phyloP scores from a whole-genome alignment of 2,113 vertebrate species.

The Ciconia stormi region DNA sequence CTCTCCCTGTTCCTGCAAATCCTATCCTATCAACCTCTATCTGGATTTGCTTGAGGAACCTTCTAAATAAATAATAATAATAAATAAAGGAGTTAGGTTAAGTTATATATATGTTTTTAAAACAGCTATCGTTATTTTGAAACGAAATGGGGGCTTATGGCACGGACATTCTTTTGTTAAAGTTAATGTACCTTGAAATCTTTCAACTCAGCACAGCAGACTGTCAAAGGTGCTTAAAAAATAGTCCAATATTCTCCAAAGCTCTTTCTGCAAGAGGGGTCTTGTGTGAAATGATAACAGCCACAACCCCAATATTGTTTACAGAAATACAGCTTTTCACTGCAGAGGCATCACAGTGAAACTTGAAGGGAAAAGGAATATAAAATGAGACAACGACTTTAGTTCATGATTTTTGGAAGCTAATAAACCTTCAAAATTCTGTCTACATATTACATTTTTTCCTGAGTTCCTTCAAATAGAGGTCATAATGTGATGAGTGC shows the following conservation, averaged over 20 bases:
- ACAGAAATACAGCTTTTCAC: constrained; percentile 56
- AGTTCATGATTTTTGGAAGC: not conserved
- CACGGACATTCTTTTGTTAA: constrained; percentile 60
- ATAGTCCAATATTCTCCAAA: constrained; percentile 63
- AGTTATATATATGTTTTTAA: constrained; percentile 50
- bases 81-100: constrained; percentile 49
- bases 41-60: constrained; percentile 47
- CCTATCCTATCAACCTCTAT: constrained; percentile 34
- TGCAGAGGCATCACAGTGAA: constrained; percentile 5
- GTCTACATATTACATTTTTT: not conserved
- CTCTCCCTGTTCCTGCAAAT: constrained; percentile 45
- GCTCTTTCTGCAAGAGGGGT: constrained; percentile 50
- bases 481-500: not conserved
- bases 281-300: constrained; percentile 68
- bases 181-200: constrained; percentile 69
- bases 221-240: constrained; percentile 64
- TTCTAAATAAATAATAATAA: constrained; percentile 64
- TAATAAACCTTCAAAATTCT: constrained; percentile 3
- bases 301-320: constrained; percentile 57
- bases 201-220: constrained; percentile 58
- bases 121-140: constrained; percentile 31
- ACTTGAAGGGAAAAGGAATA: not conserved
- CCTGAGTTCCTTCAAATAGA: not conserved
- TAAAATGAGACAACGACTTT: constrained; percentile 30
- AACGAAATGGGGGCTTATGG: constrained; percentile 37